Base-by-base conservation (phyloP, 2,797 vertebrate species). In the Ciconia nigra region DNA sequence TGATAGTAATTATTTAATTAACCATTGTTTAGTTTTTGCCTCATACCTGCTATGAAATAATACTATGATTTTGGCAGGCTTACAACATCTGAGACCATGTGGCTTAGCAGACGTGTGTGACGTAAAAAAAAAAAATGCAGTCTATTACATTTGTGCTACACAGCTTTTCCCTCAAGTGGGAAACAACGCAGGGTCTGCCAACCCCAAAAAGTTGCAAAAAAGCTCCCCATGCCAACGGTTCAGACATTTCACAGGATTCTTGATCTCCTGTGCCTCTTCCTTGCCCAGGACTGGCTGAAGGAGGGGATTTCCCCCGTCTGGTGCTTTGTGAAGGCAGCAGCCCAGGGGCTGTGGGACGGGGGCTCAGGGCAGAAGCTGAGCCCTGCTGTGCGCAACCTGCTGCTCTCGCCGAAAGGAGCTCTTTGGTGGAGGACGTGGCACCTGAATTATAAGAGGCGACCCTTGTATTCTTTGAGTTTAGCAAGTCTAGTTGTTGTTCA, bases 261-360 rank as follows among this genome's bases (percentile, higher is more conserved):
- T 29, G 15, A 41, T 57, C 35, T 78, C 41, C n/a, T 42, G 20
- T 7, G 10, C 28, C 6, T 22, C 29, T n/a, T 41, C 31, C 62
- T 59, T 37, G 24, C 31, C 20, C 22, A 16, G 15, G 14, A 57
- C 26, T 49, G 22, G 31, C 33, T 41, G 67, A 74, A 63, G 5
- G 26, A 47, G 29, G 54, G 39, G 28, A 2, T 49, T 88, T 73
- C n/a, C 15, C 37, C 5, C 9, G 72, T 49, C 7, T 8, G 33
- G 33, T 51, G 24, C 49, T 69, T 18, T 28, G 33, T 20, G 13
- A 33, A 83, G 17, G 69, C 46, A 82, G 69, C 69, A 87, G 49
- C 73, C n/a, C 0, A 0, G 19, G 49, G 13, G 11, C 16, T n/a
- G 20, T 69, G 58, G 46, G 51, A 14, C n/a, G 17, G 7, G 28